Evolutionary conservation across 2,113 vertebrate genomes (phyloP).

Genomic region (Gallinago jamesoni): DNA sequence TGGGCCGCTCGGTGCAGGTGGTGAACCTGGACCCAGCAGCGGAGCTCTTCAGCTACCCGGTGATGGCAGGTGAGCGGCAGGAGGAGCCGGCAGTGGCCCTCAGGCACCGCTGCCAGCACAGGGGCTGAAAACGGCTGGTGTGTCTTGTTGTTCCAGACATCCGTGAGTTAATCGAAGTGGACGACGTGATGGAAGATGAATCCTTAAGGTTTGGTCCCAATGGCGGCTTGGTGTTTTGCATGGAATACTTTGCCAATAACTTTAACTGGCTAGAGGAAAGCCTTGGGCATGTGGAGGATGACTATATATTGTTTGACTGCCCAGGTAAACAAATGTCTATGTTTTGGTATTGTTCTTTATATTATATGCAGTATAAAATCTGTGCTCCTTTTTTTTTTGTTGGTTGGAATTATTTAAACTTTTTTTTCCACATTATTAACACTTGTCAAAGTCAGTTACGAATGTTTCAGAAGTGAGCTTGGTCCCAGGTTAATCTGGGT

Average conservation of each 20-base stretch:
- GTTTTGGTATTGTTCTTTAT: fast-evolving
- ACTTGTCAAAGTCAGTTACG: not conserved
- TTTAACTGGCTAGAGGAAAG: constrained; percentile 93
- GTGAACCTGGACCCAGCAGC: constrained; percentile 96
- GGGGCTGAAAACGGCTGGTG: fast-evolving
- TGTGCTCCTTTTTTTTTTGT: fast-evolving
- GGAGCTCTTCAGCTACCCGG: constrained; percentile 89
- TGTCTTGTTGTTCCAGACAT: constrained; percentile 80
- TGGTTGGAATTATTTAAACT: fast-evolving
- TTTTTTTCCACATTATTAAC: not conserved
- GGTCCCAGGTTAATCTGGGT: not conserved
- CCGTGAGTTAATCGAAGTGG: constrained; percentile 93
- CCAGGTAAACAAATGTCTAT: constrained; percentile 76
- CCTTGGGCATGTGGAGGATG: constrained; percentile 93
- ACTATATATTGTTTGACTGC: constrained; percentile 96
- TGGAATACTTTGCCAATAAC: constrained; percentile 97
- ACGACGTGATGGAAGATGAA: constrained; percentile 95
- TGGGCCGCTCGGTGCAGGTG: constrained; percentile 90
- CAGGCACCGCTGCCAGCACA: not conserved
- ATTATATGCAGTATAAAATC: fast-evolving
- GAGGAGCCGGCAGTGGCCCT: not conserved
- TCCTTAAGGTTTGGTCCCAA: constrained; percentile 92
- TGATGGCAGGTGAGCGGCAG: constrained; percentile 87
- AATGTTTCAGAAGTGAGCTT: not conserved
- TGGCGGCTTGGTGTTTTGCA: constrained; percentile 95